Evolutionary conservation across 2,888 invertebrate species (phyloP), one percentile per base, ranked within the genome.

Genomic region (Agrilus biguttatus): DNA sequence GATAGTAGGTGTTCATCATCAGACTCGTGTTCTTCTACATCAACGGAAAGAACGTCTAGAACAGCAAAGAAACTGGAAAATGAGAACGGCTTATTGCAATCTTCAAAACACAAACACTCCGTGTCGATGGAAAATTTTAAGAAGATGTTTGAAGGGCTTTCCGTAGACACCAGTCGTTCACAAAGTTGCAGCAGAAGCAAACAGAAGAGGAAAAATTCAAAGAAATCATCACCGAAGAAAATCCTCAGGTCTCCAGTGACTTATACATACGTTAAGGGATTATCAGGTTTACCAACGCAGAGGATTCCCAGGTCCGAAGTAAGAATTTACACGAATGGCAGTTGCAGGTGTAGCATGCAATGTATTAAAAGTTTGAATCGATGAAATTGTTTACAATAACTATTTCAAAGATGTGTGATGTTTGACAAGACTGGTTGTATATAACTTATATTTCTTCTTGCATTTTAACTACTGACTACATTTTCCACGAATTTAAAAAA

Each of bases 241-340:
- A 87, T 88, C 48, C 70, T 87, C 8, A 72, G 88, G 34, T 74
- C 83, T 40, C 87, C 87, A 1, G 80, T 85, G 10, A 75, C 80
- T 0, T 86, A 87, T 62, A 83, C 83, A 8, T 88, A 87, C 62
- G 80, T 84, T 2, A 79, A 79, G 49, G 87, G 87, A 37, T 72
- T 85, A 49, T 86, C 86, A 8, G 87, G 87, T 8, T 66, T 87
- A 42, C 86, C 87, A 7, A 87, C 86, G 1, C 85, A 85, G 60
- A 72, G 87, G 56, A 80, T 87, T 17, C 85, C 87, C 1, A 73
- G 78, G 48, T 74, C 64, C 39, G 54, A 55, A 34, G 46, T 55
- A 23, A 51, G 53, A 42, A 51, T 54, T 37, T 55, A 55, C 44
- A 49, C 57, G 37, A 53, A 56, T 14, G 57, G 52, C 42, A 47